phyloP scores from a whole-genome alignment of 2,888 invertebrate genomes.

The Pandemis cinnamomeana region DNA sequence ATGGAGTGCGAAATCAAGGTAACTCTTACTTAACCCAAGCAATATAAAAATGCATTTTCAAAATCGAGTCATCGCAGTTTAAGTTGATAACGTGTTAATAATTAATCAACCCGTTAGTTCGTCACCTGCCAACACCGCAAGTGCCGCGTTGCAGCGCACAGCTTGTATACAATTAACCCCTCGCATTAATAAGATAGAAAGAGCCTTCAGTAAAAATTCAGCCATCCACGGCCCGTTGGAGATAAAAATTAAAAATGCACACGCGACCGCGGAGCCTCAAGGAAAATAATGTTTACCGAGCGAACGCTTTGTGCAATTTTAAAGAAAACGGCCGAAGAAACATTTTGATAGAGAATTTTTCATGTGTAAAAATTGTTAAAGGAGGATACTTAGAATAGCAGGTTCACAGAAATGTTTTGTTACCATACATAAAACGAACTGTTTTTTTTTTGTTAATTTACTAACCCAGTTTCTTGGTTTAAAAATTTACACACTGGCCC shows the following conservation, averaged over 20 bases:
- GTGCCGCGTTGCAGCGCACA: slow-evolving; percentile 48
- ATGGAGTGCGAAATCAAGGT: too few species aligned
- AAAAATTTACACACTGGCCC: too few species aligned
- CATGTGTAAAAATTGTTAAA: slow-evolving; percentile 15
- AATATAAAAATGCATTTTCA: neutral
- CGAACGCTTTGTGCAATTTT: slow-evolving; percentile 65
- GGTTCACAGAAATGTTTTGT: neutral
- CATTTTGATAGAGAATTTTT: slow-evolving; percentile 17
- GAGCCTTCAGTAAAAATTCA: slow-evolving; percentile 80
- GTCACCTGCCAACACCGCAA: slow-evolving; percentile 27
- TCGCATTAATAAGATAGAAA: slow-evolving; percentile 74
- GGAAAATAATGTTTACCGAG: slow-evolving; percentile 72
- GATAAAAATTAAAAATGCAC: slow-evolving; percentile 82
- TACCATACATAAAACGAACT: neutral
- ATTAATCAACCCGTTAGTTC: slow-evolving; percentile 1
- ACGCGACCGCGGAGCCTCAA: slow-evolving; percentile 71
- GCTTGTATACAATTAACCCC: slow-evolving; percentile 65
- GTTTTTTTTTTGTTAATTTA: neutral
- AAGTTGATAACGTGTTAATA: slow-evolving; percentile 1
- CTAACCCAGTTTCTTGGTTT: neutral
- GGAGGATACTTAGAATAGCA: neutral
- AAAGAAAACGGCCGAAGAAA: slow-evolving; percentile 47
- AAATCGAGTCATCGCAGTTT: neutral
- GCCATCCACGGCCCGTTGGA: slow-evolving; percentile 69
- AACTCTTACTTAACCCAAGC: neutral